phyloP scores from a whole-genome alignment of 30 jellyfish, hydroid and myxozoan species.

The Aurelia sp. region DNA sequence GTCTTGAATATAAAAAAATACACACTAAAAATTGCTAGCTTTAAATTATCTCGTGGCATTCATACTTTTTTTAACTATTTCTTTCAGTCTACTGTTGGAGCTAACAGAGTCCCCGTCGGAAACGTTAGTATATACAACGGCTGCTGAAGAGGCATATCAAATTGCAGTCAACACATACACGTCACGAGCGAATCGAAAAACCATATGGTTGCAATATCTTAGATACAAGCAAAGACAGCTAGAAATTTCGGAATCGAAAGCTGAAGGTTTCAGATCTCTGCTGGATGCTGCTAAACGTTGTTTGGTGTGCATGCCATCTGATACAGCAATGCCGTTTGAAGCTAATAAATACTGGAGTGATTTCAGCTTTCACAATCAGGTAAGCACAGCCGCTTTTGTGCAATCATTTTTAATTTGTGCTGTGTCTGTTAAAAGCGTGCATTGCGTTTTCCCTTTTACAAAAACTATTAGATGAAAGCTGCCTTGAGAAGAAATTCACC shows the following conservation, averaged over 20 bases:
- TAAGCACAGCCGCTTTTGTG: no score
- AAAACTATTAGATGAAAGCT: no score
- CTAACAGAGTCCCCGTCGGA: constrained; percentile 41
- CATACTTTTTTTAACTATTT: neutral
- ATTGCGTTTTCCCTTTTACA: no score
- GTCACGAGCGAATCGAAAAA: constrained; percentile 59
- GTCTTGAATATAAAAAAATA: no score
- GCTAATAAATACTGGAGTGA: constrained; percentile 58
- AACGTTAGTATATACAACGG: constrained; percentile 12
- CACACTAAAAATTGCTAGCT: no score
- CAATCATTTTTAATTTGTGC: no score
- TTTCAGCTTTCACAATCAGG: constrained; percentile 61
- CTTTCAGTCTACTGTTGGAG: constrained; percentile 70
- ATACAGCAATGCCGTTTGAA: constrained; percentile 40
- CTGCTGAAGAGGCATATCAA: constrained; percentile 86
- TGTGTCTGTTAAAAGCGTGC: no score
- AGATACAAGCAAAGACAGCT: constrained; percentile 14
- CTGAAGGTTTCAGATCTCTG: neutral
- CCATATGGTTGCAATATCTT: constrained; percentile 72
- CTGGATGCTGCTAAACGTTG: constrained; percentile 60
- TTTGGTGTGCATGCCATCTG: constrained; percentile 60
- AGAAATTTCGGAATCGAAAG: neutral
- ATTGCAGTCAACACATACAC: constrained; percentile 83
- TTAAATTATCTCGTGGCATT: no score
- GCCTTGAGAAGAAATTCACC: no score